phyloP scores from a whole-genome alignment of 2,888 invertebrate species.

The Amphipyra tragopoginis region DNA sequence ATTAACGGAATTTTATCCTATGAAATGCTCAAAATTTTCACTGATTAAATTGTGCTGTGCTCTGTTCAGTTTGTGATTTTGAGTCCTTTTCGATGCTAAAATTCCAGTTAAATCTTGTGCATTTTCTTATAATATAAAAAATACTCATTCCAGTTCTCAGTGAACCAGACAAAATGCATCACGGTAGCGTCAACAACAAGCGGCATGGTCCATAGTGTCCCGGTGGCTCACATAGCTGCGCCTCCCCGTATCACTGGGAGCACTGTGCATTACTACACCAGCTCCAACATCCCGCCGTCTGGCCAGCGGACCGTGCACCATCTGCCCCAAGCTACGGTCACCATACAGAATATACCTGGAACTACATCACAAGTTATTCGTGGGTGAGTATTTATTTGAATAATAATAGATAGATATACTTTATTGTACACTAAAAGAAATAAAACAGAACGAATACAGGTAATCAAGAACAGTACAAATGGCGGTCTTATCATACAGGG shows the following conservation, averaged over 20 bases:
- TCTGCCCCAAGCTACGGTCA: constrained; percentile 81
- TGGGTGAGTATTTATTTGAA: constrained; percentile 69
- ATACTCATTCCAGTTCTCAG: constrained; percentile 72
- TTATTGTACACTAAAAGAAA: no score
- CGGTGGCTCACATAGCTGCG: constrained; percentile 80
- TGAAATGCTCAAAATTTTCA: no score
- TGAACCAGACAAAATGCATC: constrained; percentile 83
- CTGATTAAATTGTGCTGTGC: no score
- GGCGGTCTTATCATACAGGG: no score
- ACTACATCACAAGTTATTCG: constrained; percentile 82
- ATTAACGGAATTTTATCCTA: no score
- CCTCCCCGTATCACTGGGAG: constrained; percentile 80
- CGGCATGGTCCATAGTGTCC: constrained; percentile 85
- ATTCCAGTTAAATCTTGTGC: no score
- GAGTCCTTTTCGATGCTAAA: no score
- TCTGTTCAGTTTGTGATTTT: no score
- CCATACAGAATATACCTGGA: constrained; percentile 83
- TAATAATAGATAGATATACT: no score
- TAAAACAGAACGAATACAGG: no score
- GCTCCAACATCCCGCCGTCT: constrained; percentile 58
- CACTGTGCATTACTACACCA: constrained; percentile 80
- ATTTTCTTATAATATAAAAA: no score
- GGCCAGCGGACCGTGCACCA: constrained; percentile 75
- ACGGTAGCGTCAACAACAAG: constrained; percentile 86
- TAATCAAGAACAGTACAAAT: no score